phyloP scores from a whole-genome alignment of 2,797 vertebrate species.

The Chanos chanos region DNA sequence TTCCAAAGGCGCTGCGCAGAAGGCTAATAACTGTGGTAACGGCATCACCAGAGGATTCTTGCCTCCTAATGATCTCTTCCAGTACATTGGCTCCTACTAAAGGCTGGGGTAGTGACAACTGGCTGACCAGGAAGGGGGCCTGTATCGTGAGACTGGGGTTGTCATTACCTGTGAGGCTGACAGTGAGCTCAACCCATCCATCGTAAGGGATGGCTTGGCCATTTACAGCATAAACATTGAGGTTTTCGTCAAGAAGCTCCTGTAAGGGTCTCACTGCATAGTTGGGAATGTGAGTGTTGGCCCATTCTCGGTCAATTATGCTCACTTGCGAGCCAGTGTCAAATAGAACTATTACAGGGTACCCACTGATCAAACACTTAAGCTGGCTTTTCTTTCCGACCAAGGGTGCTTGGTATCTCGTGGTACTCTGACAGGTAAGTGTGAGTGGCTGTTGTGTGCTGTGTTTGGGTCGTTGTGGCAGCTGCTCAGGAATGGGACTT shows the following conservation, averaged over 20 bases:
- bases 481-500: too few species aligned
- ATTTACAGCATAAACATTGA: conserved; percentile 14
- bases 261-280: neutral
- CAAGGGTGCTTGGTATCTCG: neutral
- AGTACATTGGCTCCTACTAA: neutral
- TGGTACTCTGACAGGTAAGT: neutral
- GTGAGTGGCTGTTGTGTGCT: neutral
- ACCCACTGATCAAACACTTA: conserved; percentile 21
- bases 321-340: conserved; percentile 39
- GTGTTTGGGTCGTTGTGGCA: neutral
- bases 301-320: conserved; percentile 21
- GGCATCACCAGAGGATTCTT: too few species aligned
- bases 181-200: conserved; percentile 30
- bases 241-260: conserved; percentile 11
- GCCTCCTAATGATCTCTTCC: too few species aligned
- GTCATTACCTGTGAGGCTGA: conserved; percentile 15
- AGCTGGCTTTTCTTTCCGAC: conserved; percentile 20
- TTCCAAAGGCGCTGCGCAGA: too few species aligned
- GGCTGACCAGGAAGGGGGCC: conserved; percentile 35
- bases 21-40: too few species aligned
- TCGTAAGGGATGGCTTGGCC: conserved; percentile 16
- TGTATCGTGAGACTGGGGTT: conserved; percentile 15
- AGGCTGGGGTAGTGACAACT: neutral
- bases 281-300: neutral
- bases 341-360: conserved; percentile 15